Evolutionary conservation across 2,113 vertebrate species (phyloP).

Genomic region (Choloepus hoffmanni): DNA sequence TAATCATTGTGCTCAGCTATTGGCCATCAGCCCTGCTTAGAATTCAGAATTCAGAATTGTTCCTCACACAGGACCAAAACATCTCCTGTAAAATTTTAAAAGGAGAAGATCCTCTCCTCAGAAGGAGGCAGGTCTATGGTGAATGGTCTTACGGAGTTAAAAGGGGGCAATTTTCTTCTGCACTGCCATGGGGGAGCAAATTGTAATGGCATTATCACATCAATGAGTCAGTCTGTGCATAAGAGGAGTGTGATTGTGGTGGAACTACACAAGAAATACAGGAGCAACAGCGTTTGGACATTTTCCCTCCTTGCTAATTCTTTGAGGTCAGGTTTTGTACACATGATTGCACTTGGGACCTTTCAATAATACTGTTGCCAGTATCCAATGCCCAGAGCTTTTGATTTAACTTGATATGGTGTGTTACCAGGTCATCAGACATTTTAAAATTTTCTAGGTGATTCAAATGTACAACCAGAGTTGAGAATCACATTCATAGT

Average conservation of each 20-base stretch:
- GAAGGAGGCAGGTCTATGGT: background rate
- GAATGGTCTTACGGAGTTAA: background rate
- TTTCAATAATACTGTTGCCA: background rate
- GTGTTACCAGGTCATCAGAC: background rate
- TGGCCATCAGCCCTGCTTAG: background rate
- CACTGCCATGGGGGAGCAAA: background rate
- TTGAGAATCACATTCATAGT: background rate
- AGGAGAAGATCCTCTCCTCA: background rate
- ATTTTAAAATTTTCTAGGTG: background rate
- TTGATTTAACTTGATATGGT: background rate
- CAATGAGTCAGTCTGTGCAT: background rate
- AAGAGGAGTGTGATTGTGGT: background rate
- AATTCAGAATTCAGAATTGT: background rate
- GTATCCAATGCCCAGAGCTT: background rate
- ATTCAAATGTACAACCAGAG: background rate
- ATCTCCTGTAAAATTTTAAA: background rate
- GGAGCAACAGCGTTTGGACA: background rate
- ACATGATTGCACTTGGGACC: background rate
- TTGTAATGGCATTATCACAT: too few relatives aligned
- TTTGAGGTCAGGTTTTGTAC: background rate
- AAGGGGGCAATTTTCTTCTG: background rate
- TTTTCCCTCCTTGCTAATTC: background rate
- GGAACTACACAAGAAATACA: background rate
- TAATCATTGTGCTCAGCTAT: background rate
- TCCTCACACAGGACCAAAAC: background rate